Evolutionary conservation across 92 coral and sea anemone species (phyloP), one percentile per base, ranked within the genome.

Genomic region (Parazoanthus atlanticus): DNA sequence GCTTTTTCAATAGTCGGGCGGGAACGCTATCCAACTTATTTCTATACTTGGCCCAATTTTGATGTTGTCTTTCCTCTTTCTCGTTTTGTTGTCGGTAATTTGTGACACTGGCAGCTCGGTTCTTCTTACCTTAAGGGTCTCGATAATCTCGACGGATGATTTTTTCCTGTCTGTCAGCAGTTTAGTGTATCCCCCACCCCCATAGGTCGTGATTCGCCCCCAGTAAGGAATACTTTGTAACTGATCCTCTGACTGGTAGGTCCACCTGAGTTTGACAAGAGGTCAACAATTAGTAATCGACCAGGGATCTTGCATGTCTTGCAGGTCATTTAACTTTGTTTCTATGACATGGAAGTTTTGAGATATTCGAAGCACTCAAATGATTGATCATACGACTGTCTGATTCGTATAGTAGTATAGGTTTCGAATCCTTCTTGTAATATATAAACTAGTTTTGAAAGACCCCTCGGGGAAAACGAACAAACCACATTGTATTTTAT

Each of bases 161-260:
- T 46, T 86, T 26, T 82, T 81, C 36, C 88, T 87, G 36, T 69
- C 88, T 49, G 80, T 34, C 75, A 91, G 88, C 78, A 91, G 70
- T 67, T 91, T 86, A 9, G 93, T 91, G 66, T 86, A 91, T 32
- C 93, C 93, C 7, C 93, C 93, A 15, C 93, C 93, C 61, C 74
- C 77, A 75, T 91, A 91, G 29, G 93, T 91, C 10, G 90, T 79
- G 56, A 91, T 70, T 40, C 84, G 93, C 15, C 93, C 93, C 93
- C 93, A 91, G 74, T 88, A 70, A 11, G 85, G 86, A 43, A 89
- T 85, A 33, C 93, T 82, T 49, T 91, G 71, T 25, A 91, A 84
- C 58, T 82, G 32, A 4, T 91, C 93, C 66, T 88, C 90, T 54
- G 88, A 86, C 38, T 88, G 41, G 79, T 87, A 81, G 66, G 77